Percentiles rank a stretch among this genome's conserved stretches.
Conservation (phyloP, 2,888 invertebrate genomes). For the Lottia scabra region DNA sequence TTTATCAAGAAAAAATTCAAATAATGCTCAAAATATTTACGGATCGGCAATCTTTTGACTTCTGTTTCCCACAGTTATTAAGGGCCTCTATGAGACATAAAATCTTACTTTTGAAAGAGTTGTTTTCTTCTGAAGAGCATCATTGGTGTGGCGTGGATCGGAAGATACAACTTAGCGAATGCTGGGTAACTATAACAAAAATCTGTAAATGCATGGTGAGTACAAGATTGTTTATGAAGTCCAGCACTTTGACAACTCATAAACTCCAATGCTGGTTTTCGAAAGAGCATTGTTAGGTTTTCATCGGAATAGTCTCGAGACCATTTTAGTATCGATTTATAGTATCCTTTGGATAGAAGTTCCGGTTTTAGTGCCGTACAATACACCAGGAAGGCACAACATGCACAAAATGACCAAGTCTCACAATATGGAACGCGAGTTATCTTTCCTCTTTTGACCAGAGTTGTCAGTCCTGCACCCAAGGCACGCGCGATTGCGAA, state of each 20-base stretch:
- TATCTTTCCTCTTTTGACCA: constrained; percentile 43
- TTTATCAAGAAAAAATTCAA: too few relatives aligned
- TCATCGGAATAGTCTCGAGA: constrained; percentile 52
- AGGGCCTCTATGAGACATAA: neutral
- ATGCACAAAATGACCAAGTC: constrained; percentile 45
- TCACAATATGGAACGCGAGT: constrained; percentile 48
- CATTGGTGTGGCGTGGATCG: constrained; percentile 53
- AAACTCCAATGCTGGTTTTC: constrained; percentile 40
- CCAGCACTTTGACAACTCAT: constrained; percentile 49
- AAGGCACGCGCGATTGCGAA: constrained; percentile 54
- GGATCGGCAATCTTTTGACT: too few relatives aligned
- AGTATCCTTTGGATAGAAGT: constrained; percentile 50
- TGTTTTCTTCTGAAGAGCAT: constrained; percentile 46
- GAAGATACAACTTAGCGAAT: constrained; percentile 56
- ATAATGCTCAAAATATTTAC: too few relatives aligned
- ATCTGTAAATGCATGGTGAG: constrained; percentile 44
- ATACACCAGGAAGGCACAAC: constrained; percentile 47
- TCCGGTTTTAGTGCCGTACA: constrained; percentile 45
- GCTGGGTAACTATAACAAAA: constrained; percentile 45
- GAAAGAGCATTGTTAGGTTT: constrained; percentile 39
- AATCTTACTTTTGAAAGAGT: constrained; percentile 41
- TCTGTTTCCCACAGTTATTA: too few relatives aligned
- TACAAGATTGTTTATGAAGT: constrained; percentile 45
- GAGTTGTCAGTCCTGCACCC: constrained; percentile 48
- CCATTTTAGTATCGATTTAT: constrained; percentile 55